A percentile compares a stretch with the other conserved stretches of the same genome.
Evolutionary conservation across 2,113 vertebrate species (phyloP).

Genomic region (Nothoprocta pentlandii): DNA sequence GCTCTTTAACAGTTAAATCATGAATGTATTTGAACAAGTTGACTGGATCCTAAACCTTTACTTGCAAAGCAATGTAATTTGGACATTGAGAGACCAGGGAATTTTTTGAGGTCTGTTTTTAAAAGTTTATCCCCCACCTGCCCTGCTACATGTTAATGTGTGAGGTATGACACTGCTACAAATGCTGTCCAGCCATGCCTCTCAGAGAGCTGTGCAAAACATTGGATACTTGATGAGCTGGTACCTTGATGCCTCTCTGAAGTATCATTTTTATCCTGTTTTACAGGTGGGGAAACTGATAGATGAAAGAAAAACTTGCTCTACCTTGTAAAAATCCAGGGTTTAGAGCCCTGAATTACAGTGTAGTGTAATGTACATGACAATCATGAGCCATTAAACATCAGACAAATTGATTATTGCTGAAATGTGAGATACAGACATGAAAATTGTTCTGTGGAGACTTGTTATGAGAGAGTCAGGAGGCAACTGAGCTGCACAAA

Average conservation of each 20-base stretch:
- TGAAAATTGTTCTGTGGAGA: not conserved
- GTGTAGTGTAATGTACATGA: not conserved
- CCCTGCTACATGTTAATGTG: not conserved
- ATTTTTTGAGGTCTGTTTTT: not conserved
- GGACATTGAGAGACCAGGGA: not conserved
- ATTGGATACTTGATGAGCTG: not conserved
- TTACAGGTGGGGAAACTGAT: not conserved
- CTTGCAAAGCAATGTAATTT: not conserved
- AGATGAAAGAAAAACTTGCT: not conserved
- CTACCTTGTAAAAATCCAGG: not conserved
- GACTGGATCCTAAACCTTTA: not conserved
- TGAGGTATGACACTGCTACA: not conserved
- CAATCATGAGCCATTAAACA: not conserved
- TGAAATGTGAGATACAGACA: not conserved
- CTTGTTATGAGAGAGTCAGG: not conserved
- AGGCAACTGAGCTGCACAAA: not conserved
- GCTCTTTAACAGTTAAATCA: not conserved
- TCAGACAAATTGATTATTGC: not conserved
- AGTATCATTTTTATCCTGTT: not conserved
- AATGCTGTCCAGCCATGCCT: not conserved
- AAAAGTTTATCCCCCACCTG: not conserved
- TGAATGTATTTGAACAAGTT: not conserved
- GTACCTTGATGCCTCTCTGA: rapidly evolving
- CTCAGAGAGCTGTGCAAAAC: not conserved
- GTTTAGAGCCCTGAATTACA: not conserved